Evolutionary conservation across 2,113 vertebrate species (phyloP), one percentile per base, ranked within the genome.

Genomic region (Ictidomys tridecemlineatus): DNA sequence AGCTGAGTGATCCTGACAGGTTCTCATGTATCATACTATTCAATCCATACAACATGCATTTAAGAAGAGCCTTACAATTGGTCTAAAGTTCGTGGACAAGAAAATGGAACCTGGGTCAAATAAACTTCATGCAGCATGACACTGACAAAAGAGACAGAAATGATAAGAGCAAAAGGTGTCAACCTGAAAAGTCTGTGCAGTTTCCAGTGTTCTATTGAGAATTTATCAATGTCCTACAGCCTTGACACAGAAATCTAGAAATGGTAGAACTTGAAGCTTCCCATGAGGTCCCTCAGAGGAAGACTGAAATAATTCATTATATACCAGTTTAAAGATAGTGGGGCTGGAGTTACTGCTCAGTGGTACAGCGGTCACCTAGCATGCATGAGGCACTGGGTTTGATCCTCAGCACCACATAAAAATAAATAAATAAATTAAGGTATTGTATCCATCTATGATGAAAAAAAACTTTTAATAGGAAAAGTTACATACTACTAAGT

Each of bases 251-350:
- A 94, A 86, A 91, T 56, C 70, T 74, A 39, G 18, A 63, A 45
- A 34, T 72, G 39, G 20, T 11, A 73, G 26, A 48, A 56, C 6
- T 83, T 45, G 30, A 51, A 8, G 3, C 10, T 79, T 18, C 85
- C 20, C 22, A 63, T 48, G 56, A 84, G 2, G 39, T n/a, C 14
- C 83, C 22, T 85, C 79, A 89, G 30, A 73, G 20, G 9, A 48
- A 86, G 37, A 87, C 42, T 94, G 4, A 92, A 96, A 91, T 48
- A 72, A 83, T 37, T 84, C 20, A 67, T 84, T 34, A 32, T 32
- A 67, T 8, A 42, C 5, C 48, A 32, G 24, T 72, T 83, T 18
- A 79, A 96, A 87, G 86, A 28, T 48, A 53, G 51, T 53, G 51
- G 51, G 3, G 4, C 51, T 53, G 13, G 14, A 14, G 51, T 53